Conservation (phyloP, 2,797 vertebrate genomes). For the Neosilurus mollespiculum region DNA sequence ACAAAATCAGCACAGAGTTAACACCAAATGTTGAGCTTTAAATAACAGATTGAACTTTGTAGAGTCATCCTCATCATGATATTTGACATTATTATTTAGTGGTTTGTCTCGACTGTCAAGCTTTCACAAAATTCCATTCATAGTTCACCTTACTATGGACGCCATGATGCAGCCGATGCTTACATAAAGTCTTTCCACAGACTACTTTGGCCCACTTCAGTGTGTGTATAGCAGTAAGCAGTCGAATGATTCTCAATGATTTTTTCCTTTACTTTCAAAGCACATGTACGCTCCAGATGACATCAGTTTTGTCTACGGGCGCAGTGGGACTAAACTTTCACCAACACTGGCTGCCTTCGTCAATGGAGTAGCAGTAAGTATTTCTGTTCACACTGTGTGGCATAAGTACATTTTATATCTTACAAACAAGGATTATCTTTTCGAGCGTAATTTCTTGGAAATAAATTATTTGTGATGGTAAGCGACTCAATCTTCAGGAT, state of each 20-base stretch:
- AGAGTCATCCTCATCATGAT: background rate
- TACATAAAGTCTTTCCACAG: slow-evolving; percentile 32
- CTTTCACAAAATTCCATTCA: background rate
- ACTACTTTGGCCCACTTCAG: background rate
- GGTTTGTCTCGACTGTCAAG: slow-evolving; percentile 18
- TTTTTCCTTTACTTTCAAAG: slow-evolving; percentile 59
- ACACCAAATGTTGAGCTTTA: background rate
- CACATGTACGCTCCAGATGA: slow-evolving; percentile 74
- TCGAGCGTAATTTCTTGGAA: background rate
- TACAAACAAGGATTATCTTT: background rate
- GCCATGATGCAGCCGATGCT: background rate
- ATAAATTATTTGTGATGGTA: background rate
- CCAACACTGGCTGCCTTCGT: slow-evolving; percentile 82
- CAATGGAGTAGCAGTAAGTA: slow-evolving; percentile 86
- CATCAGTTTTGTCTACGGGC: slow-evolving; percentile 82
- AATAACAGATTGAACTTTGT: background rate
- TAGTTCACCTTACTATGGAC: slow-evolving; percentile 3
- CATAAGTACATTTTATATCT: background rate
- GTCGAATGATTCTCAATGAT: background rate
- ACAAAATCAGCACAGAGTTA: background rate
- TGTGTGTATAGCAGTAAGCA: slow-evolving; percentile 4
- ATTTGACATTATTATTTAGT: slow-evolving; percentile 28
- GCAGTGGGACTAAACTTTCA: slow-evolving; percentile 73
- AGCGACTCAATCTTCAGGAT: too few relatives aligned
- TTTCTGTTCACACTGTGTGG: background rate